Base-by-base conservation (phyloP, 2,113 vertebrate species). In the Mesocricetus auratus region DNA sequence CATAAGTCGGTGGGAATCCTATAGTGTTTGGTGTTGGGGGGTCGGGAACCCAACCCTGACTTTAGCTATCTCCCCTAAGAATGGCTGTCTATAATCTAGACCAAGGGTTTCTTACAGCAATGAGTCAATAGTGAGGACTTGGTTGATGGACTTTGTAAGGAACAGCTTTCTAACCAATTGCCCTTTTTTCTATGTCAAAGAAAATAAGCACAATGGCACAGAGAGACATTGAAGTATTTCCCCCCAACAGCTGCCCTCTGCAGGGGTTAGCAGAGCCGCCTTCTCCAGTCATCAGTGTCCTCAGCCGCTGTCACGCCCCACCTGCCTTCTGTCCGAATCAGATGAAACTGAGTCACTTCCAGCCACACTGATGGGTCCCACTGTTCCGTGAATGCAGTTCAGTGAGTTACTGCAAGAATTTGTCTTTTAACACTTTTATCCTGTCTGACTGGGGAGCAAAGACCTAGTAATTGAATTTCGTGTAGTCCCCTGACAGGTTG, bases 101-200 rank as follows among this genome's bases (percentile, higher is more conserved):
- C 53, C 9, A 36, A 45, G 24, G 79, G 39, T 12, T 58, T 89
- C 53, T 26, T 45, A 36, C 19, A 24, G 60, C 68, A 87, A 86
- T 0, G 42, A 42, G 74, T 83, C 73, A 60, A 89, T 21, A 81
- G 47, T 24, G 62, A 75, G 33, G 16, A 15, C 3, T 50, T 94
- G 68, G 71, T 83, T 83, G 90, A 95, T 26, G 78, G 58, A 87
- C 60, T 68, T 85, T 24, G 91, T 74, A 89, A 86, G 19, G 86
- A 96, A 71, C 42, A 83, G 36, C 33, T 92, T 83, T 82, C 68
- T 71, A 91, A 53, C 89, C 83, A 78, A 26, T 53, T 86, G 24
- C 17, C 53, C 6, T 26, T 81, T 74, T 64, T 92, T 39, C 78
- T 86, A 33, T 69, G 73, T 60, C 79, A 92, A 83, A 89, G 62